Conservation (phyloP, 2,797 vertebrate genomes). For the Acipenser transmontanus region DNA sequence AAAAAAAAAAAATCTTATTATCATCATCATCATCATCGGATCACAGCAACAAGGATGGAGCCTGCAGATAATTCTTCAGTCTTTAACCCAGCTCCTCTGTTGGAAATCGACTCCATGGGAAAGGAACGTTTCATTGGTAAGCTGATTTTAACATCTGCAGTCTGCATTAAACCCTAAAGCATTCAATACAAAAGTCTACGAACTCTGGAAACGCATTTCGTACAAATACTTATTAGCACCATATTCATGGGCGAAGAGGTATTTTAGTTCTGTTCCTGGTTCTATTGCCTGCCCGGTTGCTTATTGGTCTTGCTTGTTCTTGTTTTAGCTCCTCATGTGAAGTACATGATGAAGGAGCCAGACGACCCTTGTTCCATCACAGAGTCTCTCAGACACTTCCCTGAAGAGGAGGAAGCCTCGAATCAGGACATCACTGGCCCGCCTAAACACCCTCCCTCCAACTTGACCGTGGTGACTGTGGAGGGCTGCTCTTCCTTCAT, state of each 20-base stretch:
- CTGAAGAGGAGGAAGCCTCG: constrained; percentile 71
- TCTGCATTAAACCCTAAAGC: background rate
- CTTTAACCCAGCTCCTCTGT: constrained; percentile 80
- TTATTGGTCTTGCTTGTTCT: no score
- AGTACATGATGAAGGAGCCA: constrained; percentile 83
- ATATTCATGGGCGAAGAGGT: no score
- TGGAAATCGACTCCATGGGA: constrained; percentile 79
- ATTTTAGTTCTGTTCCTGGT: no score
- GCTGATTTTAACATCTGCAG: constrained; percentile 13
- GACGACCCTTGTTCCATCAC: constrained; percentile 91
- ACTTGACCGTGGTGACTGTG: constrained; percentile 89
- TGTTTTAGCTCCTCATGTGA: constrained; percentile 75
- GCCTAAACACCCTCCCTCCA: constrained; percentile 78
- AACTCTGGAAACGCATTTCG: no score
- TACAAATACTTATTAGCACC: no score
- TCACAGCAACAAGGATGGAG: constrained; percentile 51
- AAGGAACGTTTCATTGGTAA: constrained; percentile 82
- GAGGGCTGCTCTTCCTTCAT: constrained; percentile 92
- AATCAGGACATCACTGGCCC: constrained; percentile 67
- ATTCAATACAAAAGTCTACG: no score
- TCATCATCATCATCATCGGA: no score
- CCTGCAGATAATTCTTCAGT: constrained; percentile 68
- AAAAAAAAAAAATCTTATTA: no score
- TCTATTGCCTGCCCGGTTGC: no score
- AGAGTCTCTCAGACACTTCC: constrained; percentile 76